These are phyloP conservation scores for Podocnemis expansa DNA, from an alignment of 2,113 vertebrate genomes.

Conservation along the genomic window DNA sequence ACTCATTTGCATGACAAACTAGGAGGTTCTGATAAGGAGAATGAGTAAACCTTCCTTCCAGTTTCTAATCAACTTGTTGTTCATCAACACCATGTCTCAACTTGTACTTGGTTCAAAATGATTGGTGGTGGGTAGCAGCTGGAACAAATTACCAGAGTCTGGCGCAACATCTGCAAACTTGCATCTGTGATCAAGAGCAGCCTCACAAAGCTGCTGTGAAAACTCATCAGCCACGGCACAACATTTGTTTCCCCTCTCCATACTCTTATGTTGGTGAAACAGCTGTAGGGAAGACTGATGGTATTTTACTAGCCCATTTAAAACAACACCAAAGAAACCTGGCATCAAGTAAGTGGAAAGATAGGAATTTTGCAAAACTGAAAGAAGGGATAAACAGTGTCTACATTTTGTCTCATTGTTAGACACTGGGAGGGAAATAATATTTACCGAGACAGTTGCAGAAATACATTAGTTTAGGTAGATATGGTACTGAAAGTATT, in stretches of 20 bases:
- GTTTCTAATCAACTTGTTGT: constrained; percentile 7
- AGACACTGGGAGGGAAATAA: background rate
- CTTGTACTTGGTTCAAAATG: constrained; percentile 9
- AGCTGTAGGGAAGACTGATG: background rate
- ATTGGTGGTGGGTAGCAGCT: constrained; percentile 8
- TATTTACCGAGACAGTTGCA: background rate
- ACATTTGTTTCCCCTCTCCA: background rate
- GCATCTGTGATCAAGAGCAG: background rate
- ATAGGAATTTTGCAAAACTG: background rate
- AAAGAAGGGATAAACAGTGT: background rate
- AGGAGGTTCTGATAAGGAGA: constrained; percentile 52
- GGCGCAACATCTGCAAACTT: background rate
- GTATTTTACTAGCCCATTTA: background rate
- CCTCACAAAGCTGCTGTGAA: background rate
- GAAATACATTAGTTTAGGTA: background rate
- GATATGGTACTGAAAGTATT: background rate
- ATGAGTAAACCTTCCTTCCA: constrained; percentile 4
- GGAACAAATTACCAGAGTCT: background rate
- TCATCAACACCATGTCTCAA: constrained; percentile 35
- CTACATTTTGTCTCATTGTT: background rate
- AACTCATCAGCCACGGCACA: background rate
- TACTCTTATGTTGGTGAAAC: background rate
- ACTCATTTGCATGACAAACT: background rate
- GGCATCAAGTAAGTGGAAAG: background rate
- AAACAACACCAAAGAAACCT: background rate